phyloP scores from a whole-genome alignment of 2,797 vertebrate species.

The Pipistrellus pipistrellus region DNA sequence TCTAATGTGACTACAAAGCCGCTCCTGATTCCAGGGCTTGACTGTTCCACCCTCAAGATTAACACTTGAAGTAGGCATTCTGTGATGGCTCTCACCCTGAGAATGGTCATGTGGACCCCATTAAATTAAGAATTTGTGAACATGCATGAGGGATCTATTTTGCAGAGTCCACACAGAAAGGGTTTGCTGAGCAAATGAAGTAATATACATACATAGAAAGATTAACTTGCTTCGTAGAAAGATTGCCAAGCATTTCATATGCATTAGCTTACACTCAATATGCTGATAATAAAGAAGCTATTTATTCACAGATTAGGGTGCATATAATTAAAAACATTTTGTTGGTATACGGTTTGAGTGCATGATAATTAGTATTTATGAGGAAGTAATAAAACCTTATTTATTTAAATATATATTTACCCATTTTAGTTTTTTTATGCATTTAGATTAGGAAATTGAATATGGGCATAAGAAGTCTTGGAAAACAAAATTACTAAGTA shows the following conservation, averaged over 20 bases:
- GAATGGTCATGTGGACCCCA: conserved; percentile 35
- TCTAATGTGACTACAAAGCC: conserved; percentile 68
- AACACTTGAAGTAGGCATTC: conserved; percentile 68
- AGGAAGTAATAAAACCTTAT: conserved; percentile 56
- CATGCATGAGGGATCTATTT: conserved; percentile 17
- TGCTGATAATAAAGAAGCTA: conserved; percentile 30
- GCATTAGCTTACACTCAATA: not conserved
- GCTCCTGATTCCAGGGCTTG: conserved; percentile 64
- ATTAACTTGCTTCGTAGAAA: not conserved
- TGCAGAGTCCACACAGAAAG: conserved; percentile 1
- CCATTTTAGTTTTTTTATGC: conserved; percentile 52
- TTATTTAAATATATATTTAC: conserved; percentile 53
- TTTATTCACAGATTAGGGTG: conserved; percentile 34
- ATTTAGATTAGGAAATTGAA: conserved; percentile 2
- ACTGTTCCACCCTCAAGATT: conserved; percentile 69
- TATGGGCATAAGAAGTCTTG: not conserved
- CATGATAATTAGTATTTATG: conserved; percentile 60
- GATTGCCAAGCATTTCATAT: conserved; percentile 46
- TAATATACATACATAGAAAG: not conserved
- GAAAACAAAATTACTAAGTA: conserved; percentile 46
- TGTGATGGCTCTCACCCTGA: conserved; percentile 48
- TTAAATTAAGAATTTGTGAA: conserved; percentile 69
- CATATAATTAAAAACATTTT: conserved; percentile 57
- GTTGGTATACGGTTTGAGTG: conserved; percentile 47
- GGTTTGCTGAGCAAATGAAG: conserved; percentile 54